Evolutionary conservation across 2,888 invertebrate species (phyloP).

Genomic region (Polymixis lichenea): DNA sequence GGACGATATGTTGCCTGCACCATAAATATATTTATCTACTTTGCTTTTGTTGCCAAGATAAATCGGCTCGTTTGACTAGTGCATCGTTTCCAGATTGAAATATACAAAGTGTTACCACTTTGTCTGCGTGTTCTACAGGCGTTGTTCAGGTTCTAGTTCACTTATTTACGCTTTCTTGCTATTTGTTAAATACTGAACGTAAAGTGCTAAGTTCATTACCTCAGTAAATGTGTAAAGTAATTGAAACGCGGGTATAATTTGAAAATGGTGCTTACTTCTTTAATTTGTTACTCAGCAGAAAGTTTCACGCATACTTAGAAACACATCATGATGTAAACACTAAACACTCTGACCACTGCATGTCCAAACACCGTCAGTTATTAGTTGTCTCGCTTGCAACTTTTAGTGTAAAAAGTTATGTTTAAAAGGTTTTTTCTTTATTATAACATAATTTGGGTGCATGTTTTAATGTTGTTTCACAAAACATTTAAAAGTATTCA

Average conservation of each 20-base stretch:
- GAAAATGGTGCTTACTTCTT: conserved; percentile 46
- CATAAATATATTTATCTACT: conserved; percentile 86
- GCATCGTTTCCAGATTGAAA: conserved; percentile 80
- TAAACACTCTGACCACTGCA: conserved; percentile 18
- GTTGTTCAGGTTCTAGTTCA: conserved; percentile 61
- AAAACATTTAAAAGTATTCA: conserved; percentile 76
- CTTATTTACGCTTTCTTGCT: conserved; percentile 65
- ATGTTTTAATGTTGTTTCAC: conserved; percentile 76
- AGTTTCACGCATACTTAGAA: background rate
- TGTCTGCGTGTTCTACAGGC: conserved; percentile 71
- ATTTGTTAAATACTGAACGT: conserved; percentile 62
- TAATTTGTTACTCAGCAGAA: conserved; percentile 44
- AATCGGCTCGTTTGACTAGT: conserved; percentile 83
- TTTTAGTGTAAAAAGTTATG: conserved; percentile 54
- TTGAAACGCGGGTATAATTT: conserved; percentile 49
- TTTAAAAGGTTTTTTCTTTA: conserved; percentile 56
- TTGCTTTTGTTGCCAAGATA: conserved; percentile 86
- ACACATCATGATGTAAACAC: conserved; percentile 14
- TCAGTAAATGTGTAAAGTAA: conserved; percentile 56
- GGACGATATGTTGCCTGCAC: conserved; percentile 81
- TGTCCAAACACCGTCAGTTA: conserved; percentile 43
- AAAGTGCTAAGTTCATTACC: conserved; percentile 63
- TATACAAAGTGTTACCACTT: conserved; percentile 78
- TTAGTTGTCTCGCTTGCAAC: conserved; percentile 30
- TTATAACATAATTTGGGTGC: conserved; percentile 76